Base-by-base conservation (phyloP, 1,140 invertebrate species). In the Aleiodes sp. region DNA sequence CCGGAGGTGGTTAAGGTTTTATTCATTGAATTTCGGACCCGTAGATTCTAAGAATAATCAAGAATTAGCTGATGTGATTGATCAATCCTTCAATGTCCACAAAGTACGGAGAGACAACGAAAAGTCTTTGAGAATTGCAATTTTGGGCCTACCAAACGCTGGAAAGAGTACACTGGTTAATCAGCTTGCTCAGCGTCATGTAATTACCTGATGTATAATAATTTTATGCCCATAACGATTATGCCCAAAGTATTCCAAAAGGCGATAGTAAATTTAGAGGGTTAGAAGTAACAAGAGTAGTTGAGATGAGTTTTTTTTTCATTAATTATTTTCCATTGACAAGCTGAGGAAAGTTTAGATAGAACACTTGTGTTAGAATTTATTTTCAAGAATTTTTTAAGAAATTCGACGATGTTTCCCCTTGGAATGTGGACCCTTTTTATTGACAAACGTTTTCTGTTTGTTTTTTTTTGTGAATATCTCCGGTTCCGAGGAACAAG, bases 121-220 rank as follows among this genome's bases (percentile, higher is more conserved):
- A 24, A 82, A 80, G 73, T 79, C 93, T 10, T 83, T 98, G 8
- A 93, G 92, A 86, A 91, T 98, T 28, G 94, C 96, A 4, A 91
- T 99, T 28, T 89, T 99, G 71, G 97, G 97, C 8, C 84, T 92
- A 12, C 96, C 97, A 16, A 98, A 98, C 88, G 91, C 91, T 68
- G 97, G 97, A 41, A 99, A 99, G 85, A 98, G 96, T 85, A 98
- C 96, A 1, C 86, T 99, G 2, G 92, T 97, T 31, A 99, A 99
- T 88, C 87, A 90, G 78, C 87, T 98, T 24, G 87, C 94, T 37
- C 88, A 91, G 52, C 90, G 94, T 86, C 91, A 91, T 80, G 94
- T 96, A 87, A 84, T 80, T 35, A 35, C 31, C 4, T 35, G 31
- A 35, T 6, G 31, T 35, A 6, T 35, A 35, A 6, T 35, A 74